These are phyloP conservation scores for Miniopterus natalensis DNA, from an alignment of 2,113 vertebrate genomes.

Conservation along the genomic window DNA sequence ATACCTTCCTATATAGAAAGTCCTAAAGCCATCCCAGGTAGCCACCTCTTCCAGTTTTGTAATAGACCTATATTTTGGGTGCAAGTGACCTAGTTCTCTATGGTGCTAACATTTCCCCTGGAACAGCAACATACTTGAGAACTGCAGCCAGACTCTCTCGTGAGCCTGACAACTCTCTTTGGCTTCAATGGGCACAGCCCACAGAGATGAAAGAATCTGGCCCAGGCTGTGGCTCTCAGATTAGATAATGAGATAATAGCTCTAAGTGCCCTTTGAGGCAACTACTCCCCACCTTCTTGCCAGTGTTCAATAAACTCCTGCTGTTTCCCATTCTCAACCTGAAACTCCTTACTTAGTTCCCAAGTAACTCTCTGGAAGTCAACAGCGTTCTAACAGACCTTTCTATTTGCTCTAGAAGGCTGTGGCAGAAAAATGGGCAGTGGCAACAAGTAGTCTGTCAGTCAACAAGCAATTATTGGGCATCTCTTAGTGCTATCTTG, in stretches of 20 bases:
- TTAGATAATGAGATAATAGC: conserved; percentile 81
- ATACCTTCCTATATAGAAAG: neutral
- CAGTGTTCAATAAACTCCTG: conserved; percentile 79
- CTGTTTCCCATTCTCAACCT: conserved; percentile 70
- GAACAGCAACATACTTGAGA: conserved; percentile 58
- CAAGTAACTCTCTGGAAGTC: conserved; percentile 75
- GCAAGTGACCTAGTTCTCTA: conserved; percentile 54
- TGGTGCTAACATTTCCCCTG: conserved; percentile 42
- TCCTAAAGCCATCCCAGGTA: conserved; percentile 27
- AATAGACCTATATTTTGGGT: neutral
- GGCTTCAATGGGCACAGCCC: conserved; percentile 75
- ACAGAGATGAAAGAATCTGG: conserved; percentile 73
- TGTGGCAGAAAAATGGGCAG: conserved; percentile 24
- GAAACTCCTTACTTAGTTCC: conserved; percentile 74
- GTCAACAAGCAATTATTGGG: conserved; percentile 57
- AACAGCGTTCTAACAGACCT: conserved; percentile 60
- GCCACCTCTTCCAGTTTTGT: conserved; percentile 26
- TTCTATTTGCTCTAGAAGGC: conserved; percentile 58
- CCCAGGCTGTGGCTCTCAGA: conserved; percentile 62
- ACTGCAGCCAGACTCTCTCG: conserved; percentile 57
- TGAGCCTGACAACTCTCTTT: conserved; percentile 64
- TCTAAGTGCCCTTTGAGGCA: conserved; percentile 75
- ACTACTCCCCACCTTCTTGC: conserved; percentile 66
- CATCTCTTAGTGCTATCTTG: neutral
- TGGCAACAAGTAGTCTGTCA: conserved; percentile 28